Conservation (phyloP, 2,113 vertebrate genomes). For the Montifringilla adamsi region DNA sequence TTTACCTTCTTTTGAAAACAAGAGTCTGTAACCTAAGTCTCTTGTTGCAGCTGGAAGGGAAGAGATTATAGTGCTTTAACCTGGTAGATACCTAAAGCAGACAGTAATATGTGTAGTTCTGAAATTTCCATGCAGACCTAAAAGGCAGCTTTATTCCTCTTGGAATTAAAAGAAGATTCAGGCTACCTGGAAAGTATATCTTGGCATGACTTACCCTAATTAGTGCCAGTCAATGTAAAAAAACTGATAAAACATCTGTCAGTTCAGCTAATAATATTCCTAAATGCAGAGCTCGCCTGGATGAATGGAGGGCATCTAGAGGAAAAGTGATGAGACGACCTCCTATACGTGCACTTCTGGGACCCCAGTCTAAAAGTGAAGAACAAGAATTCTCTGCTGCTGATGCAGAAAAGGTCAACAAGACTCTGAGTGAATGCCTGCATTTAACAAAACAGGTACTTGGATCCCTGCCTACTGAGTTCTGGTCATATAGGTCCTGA, state of each 20-base stretch:
- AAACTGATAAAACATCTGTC: neutral
- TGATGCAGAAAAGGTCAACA: constrained; percentile 59
- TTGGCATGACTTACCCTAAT: neutral
- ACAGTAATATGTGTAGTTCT: neutral
- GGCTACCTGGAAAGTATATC: neutral
- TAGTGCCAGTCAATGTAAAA: neutral
- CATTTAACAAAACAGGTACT: constrained; percentile 72
- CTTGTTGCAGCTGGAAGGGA: neutral
- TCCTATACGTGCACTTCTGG: neutral
- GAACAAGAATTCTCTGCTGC: neutral
- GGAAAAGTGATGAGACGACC: constrained; percentile 81
- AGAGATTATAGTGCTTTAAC: neutral
- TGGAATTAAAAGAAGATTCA: neutral
- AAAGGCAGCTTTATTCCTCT: neutral
- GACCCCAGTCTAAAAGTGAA: neutral
- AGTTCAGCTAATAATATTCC: neutral
- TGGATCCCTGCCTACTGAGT: neutral
- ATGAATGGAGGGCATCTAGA: constrained; percentile 80
- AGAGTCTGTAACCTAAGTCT: neutral
- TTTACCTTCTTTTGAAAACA: neutral
- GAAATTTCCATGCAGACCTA: neutral
- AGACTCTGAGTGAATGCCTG: constrained; percentile 66
- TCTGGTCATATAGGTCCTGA: neutral
- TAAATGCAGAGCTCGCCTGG: constrained; percentile 76
- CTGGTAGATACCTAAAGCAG: neutral